Evolutionary conservation across 2,797 vertebrate species (phyloP), one percentile per base, ranked within the genome.

Genomic region (Schizopygopsis pylzovi): DNA sequence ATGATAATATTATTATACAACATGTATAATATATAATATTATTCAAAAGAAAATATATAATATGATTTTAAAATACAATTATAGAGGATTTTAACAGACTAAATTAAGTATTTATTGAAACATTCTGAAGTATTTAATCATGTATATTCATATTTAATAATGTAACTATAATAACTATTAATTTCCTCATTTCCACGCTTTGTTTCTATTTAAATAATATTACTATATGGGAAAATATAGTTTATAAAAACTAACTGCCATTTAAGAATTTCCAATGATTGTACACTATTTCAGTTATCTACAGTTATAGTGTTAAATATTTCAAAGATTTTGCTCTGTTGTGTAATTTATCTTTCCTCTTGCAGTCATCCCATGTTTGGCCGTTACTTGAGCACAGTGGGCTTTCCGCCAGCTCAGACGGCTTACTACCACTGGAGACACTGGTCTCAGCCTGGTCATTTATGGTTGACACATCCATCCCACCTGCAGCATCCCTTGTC

Each of bases 301-400:
- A 7, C 6, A 12, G 10, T 63, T 28, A 33, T 33, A 41, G 13
- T 43, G 28, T 68, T 68, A 28, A 71, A 33, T 28, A n/a, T 70
- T 78, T 28, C 11, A 20, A 54, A 65, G 18, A 56, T 71, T 83
- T 75, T 22, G 12, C n/a, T 77, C 9, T 67, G 49, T 54, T 10
- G 45, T 25, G 12, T 63, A 25, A 10, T 52, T 68, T 10, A 39
- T 1, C 1, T 18, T 81, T 56, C 63, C 33, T 85, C 45, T 73
- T 70, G 79, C 91, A 98, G 97, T 85, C 89, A n/a, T 91, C 90
- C 92, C 93, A 98, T 99, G 98, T 95, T 97, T 90, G 90, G 94
- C 82, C 95, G 92, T 85, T 94, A 94, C 16, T 80, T 97, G 94
- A 97, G 89, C 90, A 94, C 92, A 87, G 88, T 95, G 90, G 92